Conservation (phyloP, 2,888 invertebrate species). For the Galeruca laticollis region DNA sequence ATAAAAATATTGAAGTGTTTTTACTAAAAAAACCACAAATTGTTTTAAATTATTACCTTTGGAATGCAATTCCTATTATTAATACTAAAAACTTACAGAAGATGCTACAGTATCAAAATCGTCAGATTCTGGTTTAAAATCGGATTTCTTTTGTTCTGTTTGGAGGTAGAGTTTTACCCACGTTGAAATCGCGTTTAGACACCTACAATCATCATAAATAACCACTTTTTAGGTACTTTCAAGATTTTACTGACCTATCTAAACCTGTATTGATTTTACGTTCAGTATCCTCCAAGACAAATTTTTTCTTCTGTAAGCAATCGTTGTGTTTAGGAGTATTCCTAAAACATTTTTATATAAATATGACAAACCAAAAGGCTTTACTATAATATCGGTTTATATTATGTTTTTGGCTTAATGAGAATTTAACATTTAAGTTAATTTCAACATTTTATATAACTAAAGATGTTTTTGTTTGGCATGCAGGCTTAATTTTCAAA, state of each 20-base stretch:
- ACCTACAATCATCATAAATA: slow-evolving; percentile 64
- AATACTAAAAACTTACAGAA: slow-evolving; percentile 70
- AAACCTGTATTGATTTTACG: slow-evolving; percentile 90
- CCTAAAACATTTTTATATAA: slow-evolving; percentile 68
- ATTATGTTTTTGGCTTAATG: too few relatives aligned
- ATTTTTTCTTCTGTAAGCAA: slow-evolving; percentile 87
- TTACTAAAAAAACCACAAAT: too few relatives aligned
- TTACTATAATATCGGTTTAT: not conserved
- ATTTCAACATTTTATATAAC: too few relatives aligned
- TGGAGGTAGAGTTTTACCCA: slow-evolving; percentile 93
- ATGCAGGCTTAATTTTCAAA: too few relatives aligned
- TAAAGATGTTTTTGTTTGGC: too few relatives aligned
- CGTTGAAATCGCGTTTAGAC: slow-evolving; percentile 87
- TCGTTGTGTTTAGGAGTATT: slow-evolving; percentile 90
- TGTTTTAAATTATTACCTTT: not conserved
- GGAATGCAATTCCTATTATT: not conserved
- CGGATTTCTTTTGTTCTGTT: slow-evolving; percentile 94
- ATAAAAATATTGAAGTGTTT: too few relatives aligned
- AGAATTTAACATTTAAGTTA: too few relatives aligned
- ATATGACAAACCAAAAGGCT: slow-evolving; percentile 1
- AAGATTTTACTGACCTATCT: slow-evolving; percentile 69
- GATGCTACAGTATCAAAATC: slow-evolving; percentile 86
- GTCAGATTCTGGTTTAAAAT: slow-evolving; percentile 90
- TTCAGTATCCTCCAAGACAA: slow-evolving; percentile 89
- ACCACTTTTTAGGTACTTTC: not conserved